A percentile compares a stretch with the other conserved stretches of the same genome.
Evolutionary conservation across 2,888 invertebrate species (phyloP).

Genomic region (Antheraea assamensis): DNA sequence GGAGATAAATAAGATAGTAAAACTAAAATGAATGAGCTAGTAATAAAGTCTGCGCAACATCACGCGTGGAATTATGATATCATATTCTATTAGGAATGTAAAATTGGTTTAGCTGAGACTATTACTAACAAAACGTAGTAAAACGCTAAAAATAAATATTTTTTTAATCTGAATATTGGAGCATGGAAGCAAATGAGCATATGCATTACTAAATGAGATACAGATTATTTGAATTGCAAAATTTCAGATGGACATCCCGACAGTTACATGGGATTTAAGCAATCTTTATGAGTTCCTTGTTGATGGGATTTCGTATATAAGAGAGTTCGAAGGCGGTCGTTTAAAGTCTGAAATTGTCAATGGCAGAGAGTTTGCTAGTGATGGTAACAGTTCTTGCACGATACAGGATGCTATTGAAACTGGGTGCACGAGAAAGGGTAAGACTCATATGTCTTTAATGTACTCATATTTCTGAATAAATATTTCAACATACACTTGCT

Average conservation of each 20-base stretch:
- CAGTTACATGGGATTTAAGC: constrained; percentile 42
- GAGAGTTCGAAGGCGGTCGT: constrained; percentile 25
- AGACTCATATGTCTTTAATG: not conserved
- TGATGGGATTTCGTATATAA: constrained; percentile 5
- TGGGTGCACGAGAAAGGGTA: not conserved
- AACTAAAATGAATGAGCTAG: too few relatives aligned
- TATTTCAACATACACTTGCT: too few relatives aligned
- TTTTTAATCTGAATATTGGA: not conserved
- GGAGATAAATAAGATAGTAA: too few relatives aligned
- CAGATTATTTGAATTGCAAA: not conserved
- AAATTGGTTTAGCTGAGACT: too few relatives aligned
- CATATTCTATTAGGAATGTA: too few relatives aligned
- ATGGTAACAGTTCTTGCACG: not conserved
- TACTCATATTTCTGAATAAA: too few relatives aligned
- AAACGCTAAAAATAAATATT: too few relatives aligned
- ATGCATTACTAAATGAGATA: not conserved
- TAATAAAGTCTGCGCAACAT: too few relatives aligned
- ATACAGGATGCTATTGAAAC: not conserved
- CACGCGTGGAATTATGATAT: too few relatives aligned
- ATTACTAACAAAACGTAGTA: too few relatives aligned
- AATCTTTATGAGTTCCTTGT: constrained; percentile 35
- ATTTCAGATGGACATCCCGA: constrained; percentile 43
- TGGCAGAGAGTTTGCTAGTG: constrained; percentile 25
- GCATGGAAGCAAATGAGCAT: not conserved
- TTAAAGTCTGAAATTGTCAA: constrained; percentile 25